Evolutionary conservation across 1,140 invertebrate genomes (phyloP).

Genomic region (Druon quercuslanigerum): DNA sequence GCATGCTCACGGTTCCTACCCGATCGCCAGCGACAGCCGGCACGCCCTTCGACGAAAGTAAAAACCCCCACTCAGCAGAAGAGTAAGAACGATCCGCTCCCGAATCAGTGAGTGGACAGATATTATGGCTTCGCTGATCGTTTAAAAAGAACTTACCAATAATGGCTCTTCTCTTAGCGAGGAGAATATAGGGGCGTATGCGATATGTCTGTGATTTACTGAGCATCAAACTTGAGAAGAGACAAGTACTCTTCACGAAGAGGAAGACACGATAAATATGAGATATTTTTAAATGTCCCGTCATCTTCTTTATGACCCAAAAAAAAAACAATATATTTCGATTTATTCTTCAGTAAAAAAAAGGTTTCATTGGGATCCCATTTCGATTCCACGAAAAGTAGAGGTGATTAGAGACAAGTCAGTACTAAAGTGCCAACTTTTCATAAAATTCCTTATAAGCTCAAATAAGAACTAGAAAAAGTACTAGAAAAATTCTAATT

Average conservation of each 20-base stretch:
- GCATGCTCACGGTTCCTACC: slow-evolving; percentile 57
- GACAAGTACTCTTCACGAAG: neutral
- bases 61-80: slow-evolving; percentile 31
- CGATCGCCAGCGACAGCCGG: slow-evolving; percentile 35
- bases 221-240: neutral
- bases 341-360: too few relatives aligned
- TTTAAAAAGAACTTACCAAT: slow-evolving; percentile 9
- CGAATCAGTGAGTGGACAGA: neutral
- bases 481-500: too few relatives aligned
- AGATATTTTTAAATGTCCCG: too few relatives aligned
- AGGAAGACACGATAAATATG: neutral
- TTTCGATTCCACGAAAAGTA: too few relatives aligned
- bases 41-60: slow-evolving; percentile 51
- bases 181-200: slow-evolving; percentile 23
- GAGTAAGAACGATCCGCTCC: neutral
- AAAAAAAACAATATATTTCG: too few relatives aligned
- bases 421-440: too few relatives aligned
- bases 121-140: neutral
- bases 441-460: too few relatives aligned
- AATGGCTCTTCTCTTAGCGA: slow-evolving; percentile 29
- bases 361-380: too few relatives aligned
- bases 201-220: neutral
- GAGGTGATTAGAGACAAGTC: too few relatives aligned
- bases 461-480: too few relatives aligned
- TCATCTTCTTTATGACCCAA: too few relatives aligned